phyloP scores from a whole-genome alignment of 2,888 invertebrate species.

The Muscina levida region DNA sequence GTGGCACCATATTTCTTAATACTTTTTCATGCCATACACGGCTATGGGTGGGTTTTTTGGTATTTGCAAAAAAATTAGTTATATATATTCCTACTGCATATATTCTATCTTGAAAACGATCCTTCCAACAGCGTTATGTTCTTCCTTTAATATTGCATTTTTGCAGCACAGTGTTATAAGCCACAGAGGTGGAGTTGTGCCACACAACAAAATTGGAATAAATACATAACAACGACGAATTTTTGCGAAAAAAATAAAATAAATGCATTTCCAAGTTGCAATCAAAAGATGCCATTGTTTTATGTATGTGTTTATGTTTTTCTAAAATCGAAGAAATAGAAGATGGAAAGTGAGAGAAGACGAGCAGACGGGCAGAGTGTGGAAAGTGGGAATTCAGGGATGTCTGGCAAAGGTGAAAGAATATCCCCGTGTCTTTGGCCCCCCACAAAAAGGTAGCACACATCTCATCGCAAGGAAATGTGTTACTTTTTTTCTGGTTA shows the following conservation, averaged over 20 bases:
- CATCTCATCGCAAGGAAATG: conserved; percentile 53
- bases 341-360: not conserved
- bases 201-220: conserved; percentile 52
- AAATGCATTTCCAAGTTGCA: conserved; percentile 51
- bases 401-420: conserved; percentile 53
- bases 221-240: conserved; percentile 61
- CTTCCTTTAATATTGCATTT: too few species aligned
- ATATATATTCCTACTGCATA: too few species aligned
- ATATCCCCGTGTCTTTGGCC: conserved; percentile 49
- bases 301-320: conserved; percentile 11
- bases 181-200: conserved; percentile 38
- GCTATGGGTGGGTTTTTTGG: too few species aligned
- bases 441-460: not conserved
- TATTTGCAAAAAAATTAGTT: too few species aligned
- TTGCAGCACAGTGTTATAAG: conserved; percentile 6
- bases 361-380: conserved; percentile 3
- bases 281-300: conserved; percentile 60
- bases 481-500: conserved; percentile 43
- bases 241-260: conserved; percentile 57
- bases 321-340: not conserved
- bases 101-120: too few species aligned
- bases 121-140: too few species aligned
- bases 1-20: too few species aligned
- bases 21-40: too few species aligned
- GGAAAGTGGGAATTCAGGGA: not conserved